phyloP scores from a whole-genome alignment of 2,888 invertebrate genomes.

The Sturmia bella region DNA sequence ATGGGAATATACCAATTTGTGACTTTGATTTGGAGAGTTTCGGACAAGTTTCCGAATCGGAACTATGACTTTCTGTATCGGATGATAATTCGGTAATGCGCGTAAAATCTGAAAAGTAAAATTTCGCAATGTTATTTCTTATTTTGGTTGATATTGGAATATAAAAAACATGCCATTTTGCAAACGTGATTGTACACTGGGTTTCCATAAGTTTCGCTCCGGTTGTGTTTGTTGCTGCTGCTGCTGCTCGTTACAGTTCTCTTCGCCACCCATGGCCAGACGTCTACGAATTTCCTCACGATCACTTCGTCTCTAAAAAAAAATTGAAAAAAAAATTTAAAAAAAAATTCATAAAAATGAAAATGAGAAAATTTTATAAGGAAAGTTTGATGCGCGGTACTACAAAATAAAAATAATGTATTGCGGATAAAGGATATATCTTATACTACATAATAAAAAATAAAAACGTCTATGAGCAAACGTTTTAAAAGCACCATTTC shows the following conservation, averaged over 20 bases:
- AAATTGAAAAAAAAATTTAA: background rate
- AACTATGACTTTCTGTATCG: conserved; percentile 89
- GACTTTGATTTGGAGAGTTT: conserved; percentile 76
- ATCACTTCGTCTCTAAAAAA: conserved; percentile 92
- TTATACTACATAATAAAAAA: too few species aligned
- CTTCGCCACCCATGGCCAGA: conserved; percentile 93
- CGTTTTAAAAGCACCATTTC: too few species aligned
- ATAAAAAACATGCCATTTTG: conserved; percentile 48
- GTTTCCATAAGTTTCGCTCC: conserved; percentile 90
- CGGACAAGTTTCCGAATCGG: conserved; percentile 85
- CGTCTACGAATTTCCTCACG: conserved; percentile 94
- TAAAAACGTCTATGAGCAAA: too few species aligned
- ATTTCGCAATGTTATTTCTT: background rate
- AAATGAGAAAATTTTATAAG: too few species aligned
- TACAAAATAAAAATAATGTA: too few species aligned
- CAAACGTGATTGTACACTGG: conserved; percentile 90
- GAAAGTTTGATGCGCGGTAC: too few species aligned
- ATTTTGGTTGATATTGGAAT: background rate
- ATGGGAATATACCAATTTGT: conserved; percentile 61
- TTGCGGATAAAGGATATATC: too few species aligned
- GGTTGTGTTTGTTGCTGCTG: conserved; percentile 70
- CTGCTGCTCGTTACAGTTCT: conserved; percentile 82
- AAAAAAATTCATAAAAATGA: background rate
- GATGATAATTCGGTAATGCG: conserved; percentile 88
- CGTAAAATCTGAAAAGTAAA: conserved; percentile 92